Conservation (phyloP, 2,888 invertebrate genomes). For the Apocheima hispidaria region DNA sequence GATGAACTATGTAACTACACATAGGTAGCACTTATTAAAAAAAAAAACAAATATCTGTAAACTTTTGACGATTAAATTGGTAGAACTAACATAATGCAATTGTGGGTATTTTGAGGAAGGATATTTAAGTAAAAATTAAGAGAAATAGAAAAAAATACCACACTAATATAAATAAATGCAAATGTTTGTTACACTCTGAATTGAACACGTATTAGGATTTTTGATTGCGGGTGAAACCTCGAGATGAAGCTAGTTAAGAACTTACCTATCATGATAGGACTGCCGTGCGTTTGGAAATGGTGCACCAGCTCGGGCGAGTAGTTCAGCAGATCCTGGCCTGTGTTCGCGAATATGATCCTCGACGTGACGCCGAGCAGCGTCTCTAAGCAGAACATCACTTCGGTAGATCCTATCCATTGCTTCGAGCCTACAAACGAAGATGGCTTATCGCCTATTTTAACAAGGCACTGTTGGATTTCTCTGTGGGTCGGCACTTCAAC, state of each 20-base stretch:
- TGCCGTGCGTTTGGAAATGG: constrained; percentile 97
- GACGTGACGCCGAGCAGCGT: constrained; percentile 91
- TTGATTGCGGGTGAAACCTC: not conserved
- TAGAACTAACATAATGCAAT: too few species aligned
- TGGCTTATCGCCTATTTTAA: constrained; percentile 97
- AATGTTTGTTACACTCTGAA: too few species aligned
- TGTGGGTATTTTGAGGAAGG: too few species aligned
- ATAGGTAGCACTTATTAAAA: too few species aligned
- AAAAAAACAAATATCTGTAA: too few species aligned
- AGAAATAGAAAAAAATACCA: too few species aligned
- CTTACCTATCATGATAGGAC: constrained; percentile 99
- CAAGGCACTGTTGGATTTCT: constrained; percentile 97
- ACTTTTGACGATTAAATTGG: too few species aligned
- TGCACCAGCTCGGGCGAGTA: constrained; percentile 93
- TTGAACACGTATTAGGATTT: too few species aligned
- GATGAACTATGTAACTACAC: too few species aligned
- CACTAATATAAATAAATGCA: too few species aligned
- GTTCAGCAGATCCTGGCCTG: constrained; percentile 92
- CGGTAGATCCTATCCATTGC: constrained; percentile 99
- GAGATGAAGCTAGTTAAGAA: constrained; percentile 23
- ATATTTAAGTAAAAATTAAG: too few species aligned
- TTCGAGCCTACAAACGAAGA: constrained; percentile 94
- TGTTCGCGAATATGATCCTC: constrained; percentile 94
- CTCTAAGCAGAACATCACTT: constrained; percentile 97
- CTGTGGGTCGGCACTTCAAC: constrained; percentile 91